Evolutionary conservation across 2,888 invertebrate species (phyloP), one percentile per base, ranked within the genome.

Genomic region (Esperia sulphurella): DNA sequence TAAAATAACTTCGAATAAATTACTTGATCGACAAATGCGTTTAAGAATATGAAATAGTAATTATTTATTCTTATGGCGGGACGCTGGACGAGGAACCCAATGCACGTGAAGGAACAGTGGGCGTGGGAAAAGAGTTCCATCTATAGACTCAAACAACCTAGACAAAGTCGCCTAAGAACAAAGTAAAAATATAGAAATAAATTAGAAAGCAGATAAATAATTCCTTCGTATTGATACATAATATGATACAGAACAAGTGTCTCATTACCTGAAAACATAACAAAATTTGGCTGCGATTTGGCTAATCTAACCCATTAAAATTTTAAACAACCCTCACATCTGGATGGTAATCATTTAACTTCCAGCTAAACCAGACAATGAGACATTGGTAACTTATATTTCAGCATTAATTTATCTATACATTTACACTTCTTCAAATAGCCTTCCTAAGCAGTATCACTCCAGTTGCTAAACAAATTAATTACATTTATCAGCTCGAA

Each of bases 201-300:
- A 37, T 82, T 83, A 83, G 79, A 81, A 78, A 87, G 86, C 85
- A 80, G 75, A 81, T 84, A 85, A 83, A 84, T 86, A 85, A 77
- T 72, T 72, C 68, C 59, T 21, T 79, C 69, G 72, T 76, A 78
- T 78, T 71, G 68, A 75, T 79, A 83, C 64, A 72, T 77, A 75
- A 68, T 74, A 76, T 72, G 54, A 77, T 77, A 79, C 71, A 79
- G 60, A 65, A 61, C 66, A 68, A 70, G 68, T 71, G 75, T 69
- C 75, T 71, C 77, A 77, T 71, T 79, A 63, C 63, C 77, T 69
- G 68, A 67, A 59, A 55, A 14, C 29, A 10, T 10, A 12, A 48
- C 38, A 41, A 14, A n/a, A 14, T 30, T 28, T 43, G 43, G 33
- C 43, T 44, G 28, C 9, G 12, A 28, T 44, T 44, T 28, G 28